Evolutionary conservation across 2,113 vertebrate species (phyloP).

Genomic region (Sterna hirundo): DNA sequence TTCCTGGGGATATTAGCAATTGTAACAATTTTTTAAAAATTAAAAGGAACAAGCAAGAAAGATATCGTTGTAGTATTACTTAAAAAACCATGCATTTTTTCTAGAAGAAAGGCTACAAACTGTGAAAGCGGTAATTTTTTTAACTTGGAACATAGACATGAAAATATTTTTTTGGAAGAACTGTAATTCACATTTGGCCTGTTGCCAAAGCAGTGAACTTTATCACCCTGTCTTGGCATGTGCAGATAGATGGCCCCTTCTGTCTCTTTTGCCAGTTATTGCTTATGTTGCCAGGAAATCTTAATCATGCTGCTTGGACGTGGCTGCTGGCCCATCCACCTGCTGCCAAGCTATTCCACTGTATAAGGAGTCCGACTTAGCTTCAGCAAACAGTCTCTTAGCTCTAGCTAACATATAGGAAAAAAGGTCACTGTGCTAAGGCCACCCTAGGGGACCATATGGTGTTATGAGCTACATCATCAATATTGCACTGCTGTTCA

Average conservation of each 20-base stretch:
- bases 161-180: neutral
- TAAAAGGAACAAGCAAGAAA: neutral
- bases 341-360: conserved; percentile 32
- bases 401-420: neutral
- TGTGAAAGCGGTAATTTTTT: neutral
- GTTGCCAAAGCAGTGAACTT: conserved; percentile 33
- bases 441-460: neutral
- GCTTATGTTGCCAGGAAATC: conserved; percentile 66
- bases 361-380: neutral
- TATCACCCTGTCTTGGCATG: conserved; percentile 6
- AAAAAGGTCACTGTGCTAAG: conserved; percentile 31
- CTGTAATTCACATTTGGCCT: neutral
- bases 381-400: neutral
- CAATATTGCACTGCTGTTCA: neutral
- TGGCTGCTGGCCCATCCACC: neutral
- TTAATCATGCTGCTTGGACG: conserved; percentile 59
- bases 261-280: conserved; percentile 56
- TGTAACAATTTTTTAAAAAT: neutral
- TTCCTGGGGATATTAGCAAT: neutral
- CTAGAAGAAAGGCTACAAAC: neutral
- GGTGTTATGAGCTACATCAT: neutral
- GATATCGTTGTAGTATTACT: neutral
- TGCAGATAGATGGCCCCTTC: conserved; percentile 56
- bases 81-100: neutral
- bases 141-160: neutral